Percentiles rank a stretch among this genome's conserved stretches.
Evolutionary conservation across 2,113 vertebrate species (phyloP).

Genomic region (Indicator indicator): DNA sequence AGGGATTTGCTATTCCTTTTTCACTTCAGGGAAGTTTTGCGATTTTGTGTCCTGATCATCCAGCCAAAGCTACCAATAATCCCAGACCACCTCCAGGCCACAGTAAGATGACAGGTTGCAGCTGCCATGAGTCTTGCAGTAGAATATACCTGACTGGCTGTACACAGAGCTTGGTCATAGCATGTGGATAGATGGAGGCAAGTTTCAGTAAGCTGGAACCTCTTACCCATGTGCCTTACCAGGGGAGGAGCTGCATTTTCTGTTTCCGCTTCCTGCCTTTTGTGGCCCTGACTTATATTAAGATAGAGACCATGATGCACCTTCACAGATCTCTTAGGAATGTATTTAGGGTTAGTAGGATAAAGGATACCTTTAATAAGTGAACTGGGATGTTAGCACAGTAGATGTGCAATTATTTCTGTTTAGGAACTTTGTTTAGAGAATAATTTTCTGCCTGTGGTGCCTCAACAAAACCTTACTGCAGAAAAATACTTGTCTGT

Average conservation of each 20-base stretch:
- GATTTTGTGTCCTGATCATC: background rate
- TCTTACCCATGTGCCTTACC: background rate
- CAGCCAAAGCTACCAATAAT: slow-evolving; percentile 5
- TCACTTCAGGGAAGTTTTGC: slow-evolving; percentile 4
- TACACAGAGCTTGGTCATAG: background rate
- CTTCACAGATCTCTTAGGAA: background rate
- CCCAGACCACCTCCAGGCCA: background rate
- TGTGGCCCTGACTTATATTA: background rate
- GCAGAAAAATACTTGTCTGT: background rate
- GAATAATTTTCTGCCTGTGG: background rate
- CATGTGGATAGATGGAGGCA: background rate
- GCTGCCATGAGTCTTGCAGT: slow-evolving; percentile 8
- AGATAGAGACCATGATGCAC: background rate
- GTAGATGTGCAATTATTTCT: background rate
- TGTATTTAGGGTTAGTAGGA: background rate
- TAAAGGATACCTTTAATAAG: background rate
- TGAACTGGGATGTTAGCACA: background rate
- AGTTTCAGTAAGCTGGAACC: slow-evolving; percentile 6
- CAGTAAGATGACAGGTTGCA: background rate
- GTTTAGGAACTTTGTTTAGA: background rate
- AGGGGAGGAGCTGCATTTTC: background rate
- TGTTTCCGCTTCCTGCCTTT: background rate
- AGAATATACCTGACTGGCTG: background rate
- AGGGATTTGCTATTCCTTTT: slow-evolving; percentile 5
- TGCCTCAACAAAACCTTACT: slow-evolving; percentile 7